Conservation (phyloP, 2,113 vertebrate species). For the Chaetura pelagica region DNA sequence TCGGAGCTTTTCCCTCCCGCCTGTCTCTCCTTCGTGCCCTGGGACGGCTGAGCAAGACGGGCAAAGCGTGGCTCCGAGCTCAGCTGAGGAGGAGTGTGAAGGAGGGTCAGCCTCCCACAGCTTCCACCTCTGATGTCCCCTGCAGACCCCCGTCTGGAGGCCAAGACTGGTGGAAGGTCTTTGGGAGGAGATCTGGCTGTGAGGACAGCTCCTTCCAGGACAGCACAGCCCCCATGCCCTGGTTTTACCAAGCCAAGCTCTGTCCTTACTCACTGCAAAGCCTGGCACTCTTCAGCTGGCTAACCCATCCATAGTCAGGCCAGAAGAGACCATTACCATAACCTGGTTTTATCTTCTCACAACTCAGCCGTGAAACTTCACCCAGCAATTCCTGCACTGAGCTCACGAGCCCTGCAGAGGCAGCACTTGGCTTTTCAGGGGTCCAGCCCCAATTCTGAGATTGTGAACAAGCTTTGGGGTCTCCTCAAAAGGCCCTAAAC, state of each 20-base stretch:
- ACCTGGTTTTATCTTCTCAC: neutral
- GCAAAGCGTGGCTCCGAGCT: neutral
- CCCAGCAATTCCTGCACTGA: neutral
- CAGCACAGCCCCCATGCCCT: neutral
- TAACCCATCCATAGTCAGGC: neutral
- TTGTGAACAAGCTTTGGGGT: neutral
- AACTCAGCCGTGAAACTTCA: neutral
- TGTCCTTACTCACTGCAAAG: neutral
- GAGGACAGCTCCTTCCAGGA: neutral
- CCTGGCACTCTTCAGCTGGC: neutral
- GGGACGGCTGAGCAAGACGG: rapidly evolving
- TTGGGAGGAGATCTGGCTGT: neutral
- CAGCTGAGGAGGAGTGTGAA: neutral
- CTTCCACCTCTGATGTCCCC: neutral
- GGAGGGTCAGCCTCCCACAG: neutral
- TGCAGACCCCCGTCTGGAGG: rapidly evolving
- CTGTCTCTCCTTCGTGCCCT: rapidly evolving
- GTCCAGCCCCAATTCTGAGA: neutral
- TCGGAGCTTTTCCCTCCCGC: neutral
- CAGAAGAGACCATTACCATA: neutral
- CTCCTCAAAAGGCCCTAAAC: neutral
- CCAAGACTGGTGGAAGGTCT: neutral
- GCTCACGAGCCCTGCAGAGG: neutral
- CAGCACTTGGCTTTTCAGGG: neutral
- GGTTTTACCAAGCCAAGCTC: neutral